Conservation (phyloP, 1,140 invertebrate genomes). For the Belonocnema kinseyi region DNA sequence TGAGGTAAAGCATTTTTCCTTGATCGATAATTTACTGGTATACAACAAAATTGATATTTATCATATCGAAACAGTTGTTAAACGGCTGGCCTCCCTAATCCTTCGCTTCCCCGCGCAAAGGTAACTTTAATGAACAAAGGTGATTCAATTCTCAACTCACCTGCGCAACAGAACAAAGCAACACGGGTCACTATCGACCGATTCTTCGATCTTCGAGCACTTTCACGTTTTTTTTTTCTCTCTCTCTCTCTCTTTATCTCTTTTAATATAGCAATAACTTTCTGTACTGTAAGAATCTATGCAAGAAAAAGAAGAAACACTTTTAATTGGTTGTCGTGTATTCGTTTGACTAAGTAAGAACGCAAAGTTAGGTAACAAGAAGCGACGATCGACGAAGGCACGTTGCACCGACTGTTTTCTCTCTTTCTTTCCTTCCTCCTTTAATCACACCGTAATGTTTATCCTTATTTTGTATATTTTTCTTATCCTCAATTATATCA, state of each 20-base stretch:
- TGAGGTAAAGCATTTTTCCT: conserved; percentile 49
- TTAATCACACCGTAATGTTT: conserved; percentile 13
- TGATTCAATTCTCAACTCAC: conserved; percentile 77
- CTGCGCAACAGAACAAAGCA: conserved; percentile 74
- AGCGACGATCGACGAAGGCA: conserved; percentile 46
- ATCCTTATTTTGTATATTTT: conserved; percentile 23
- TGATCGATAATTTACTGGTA: conserved; percentile 7
- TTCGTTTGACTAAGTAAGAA: conserved; percentile 51
- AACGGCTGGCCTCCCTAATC: conserved; percentile 75
- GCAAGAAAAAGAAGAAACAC: conserved; percentile 35
- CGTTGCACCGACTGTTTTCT: conserved; percentile 42
- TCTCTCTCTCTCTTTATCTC: conserved; percentile 40
- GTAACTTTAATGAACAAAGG: conserved; percentile 72
- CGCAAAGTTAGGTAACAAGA: conserved; percentile 55
- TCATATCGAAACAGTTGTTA: conserved; percentile 50
- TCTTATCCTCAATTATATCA: conserved; percentile 20
- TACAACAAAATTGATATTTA: not conserved
- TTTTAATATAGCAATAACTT: conserved; percentile 47
- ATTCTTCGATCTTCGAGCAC: conserved; percentile 72
- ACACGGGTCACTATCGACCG: conserved; percentile 71
- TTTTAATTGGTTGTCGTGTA: conserved; percentile 34
- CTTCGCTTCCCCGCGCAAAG: conserved; percentile 76
- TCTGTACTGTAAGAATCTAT: conserved; percentile 38
- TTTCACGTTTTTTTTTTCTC: conserved; percentile 63
- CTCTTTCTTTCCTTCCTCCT: conserved; percentile 8